Conservation (phyloP, 2,113 vertebrate species). For the Pongo abelii region DNA sequence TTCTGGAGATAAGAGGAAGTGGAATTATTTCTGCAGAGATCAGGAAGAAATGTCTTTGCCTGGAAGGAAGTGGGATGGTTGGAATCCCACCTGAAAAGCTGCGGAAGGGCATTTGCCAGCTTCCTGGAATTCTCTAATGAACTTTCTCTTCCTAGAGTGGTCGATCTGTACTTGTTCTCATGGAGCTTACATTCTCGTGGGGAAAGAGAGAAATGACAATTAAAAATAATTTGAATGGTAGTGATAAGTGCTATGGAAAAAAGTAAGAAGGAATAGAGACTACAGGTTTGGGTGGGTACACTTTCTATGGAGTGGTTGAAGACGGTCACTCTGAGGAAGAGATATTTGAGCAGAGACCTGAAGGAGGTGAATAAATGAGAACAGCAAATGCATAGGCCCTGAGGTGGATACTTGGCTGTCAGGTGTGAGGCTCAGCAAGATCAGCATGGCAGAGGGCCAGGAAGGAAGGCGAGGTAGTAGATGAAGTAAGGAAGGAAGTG, state of each 20-base stretch:
- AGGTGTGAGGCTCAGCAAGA: background rate
- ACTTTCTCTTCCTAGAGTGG: background rate
- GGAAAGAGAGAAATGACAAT: background rate
- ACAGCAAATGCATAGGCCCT: background rate
- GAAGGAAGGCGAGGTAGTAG: background rate
- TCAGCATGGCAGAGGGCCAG: background rate
- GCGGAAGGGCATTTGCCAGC: background rate
- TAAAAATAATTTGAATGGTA: background rate
- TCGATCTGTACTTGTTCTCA: background rate
- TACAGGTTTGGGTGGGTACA: background rate
- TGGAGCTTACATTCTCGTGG: background rate
- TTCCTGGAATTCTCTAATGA: background rate
- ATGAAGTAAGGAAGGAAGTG: background rate
- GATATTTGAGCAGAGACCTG: background rate
- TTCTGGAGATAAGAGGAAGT: slow-evolving; percentile 29
- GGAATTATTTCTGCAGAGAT: slow-evolving; percentile 30
- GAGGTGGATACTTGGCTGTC: background rate
- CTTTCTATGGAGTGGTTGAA: background rate
- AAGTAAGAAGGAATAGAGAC: background rate
- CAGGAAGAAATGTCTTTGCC: background rate
- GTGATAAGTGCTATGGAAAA: background rate
- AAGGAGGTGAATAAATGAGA: background rate
- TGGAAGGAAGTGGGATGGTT: background rate
- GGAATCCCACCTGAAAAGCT: background rate
- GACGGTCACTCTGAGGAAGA: background rate